Evolutionary conservation across 2,113 vertebrate species (phyloP).

Genomic region (Prinia subflava): DNA sequence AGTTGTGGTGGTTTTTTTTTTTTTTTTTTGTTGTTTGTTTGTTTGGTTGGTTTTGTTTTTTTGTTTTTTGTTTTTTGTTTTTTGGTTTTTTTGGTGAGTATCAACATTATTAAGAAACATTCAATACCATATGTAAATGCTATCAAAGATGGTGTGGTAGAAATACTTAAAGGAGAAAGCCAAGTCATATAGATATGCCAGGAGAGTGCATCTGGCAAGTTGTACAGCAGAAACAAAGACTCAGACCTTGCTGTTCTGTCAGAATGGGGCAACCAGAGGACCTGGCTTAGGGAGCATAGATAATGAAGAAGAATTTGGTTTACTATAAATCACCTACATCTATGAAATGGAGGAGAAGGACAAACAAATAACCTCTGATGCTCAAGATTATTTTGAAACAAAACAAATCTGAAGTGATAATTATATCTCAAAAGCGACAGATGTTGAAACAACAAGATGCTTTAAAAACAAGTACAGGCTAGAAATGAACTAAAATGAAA

Average conservation of each 20-base stretch:
- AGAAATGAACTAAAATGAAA: slow-evolving; percentile 3
- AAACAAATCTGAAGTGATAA: slow-evolving; percentile 24
- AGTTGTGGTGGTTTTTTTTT: background rate
- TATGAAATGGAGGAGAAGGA: background rate
- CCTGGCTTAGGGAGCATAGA: background rate
- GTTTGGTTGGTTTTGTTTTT: background rate
- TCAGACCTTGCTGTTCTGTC: background rate
- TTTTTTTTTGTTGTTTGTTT: background rate
- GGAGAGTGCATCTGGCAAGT: background rate
- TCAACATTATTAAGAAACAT: background rate
- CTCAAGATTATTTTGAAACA: slow-evolving; percentile 25
- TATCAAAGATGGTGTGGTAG: background rate
- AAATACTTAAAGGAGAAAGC: background rate
- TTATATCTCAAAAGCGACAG: slow-evolving; percentile 9
- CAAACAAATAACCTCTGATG: background rate
- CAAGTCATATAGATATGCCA: background rate
- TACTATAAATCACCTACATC: background rate
- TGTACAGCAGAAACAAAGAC: background rate
- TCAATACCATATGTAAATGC: background rate
- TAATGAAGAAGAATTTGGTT: background rate
- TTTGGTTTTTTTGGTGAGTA: background rate
- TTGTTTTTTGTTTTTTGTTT: background rate
- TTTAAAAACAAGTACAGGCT: slow-evolving; percentile 22
- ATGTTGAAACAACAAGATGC: slow-evolving; percentile 41
- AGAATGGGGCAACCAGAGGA: background rate